Percentiles rank a stretch among this genome's conserved stretches.
phyloP scores from a whole-genome alignment of 2,797 vertebrate genomes.

The Epinephelus coioides region DNA sequence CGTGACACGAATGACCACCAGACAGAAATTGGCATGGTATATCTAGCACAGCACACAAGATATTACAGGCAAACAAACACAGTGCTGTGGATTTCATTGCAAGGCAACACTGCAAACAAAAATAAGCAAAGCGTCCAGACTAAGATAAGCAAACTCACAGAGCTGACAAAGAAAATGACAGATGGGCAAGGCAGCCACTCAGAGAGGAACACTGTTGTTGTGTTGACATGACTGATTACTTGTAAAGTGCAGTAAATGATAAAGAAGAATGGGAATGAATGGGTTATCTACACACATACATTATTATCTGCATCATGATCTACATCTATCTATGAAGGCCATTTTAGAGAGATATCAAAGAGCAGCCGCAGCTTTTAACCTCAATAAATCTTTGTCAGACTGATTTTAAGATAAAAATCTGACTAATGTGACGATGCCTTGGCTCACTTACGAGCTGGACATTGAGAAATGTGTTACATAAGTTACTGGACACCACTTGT shows the following conservation, averaged over 20 bases:
- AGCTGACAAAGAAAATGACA: slow-evolving; percentile 58
- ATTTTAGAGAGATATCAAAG: background rate
- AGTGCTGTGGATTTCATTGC: slow-evolving; percentile 19
- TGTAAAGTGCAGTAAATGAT: slow-evolving; percentile 8
- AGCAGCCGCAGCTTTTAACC: slow-evolving; percentile 8
- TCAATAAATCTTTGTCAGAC: background rate
- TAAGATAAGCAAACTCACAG: slow-evolving; percentile 50
- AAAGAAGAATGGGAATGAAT: slow-evolving; percentile 21
- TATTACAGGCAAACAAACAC: slow-evolving; percentile 46
- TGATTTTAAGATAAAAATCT: slow-evolving; percentile 17
- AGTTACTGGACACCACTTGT: slow-evolving; percentile 47
- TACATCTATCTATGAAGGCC: slow-evolving; percentile 15
- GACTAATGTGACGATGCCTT: background rate
- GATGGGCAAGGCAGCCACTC: slow-evolving; percentile 38
- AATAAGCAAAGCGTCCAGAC: slow-evolving; percentile 37
- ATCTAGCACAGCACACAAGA: slow-evolving; percentile 45
- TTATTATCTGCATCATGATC: background rate
- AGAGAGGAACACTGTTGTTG: slow-evolving; percentile 18
- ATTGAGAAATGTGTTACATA: slow-evolving; percentile 45
- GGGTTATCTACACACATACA: slow-evolving; percentile 16
- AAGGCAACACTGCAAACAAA: slow-evolving; percentile 24
- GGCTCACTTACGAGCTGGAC: slow-evolving; percentile 23
- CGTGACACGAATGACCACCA: slow-evolving; percentile 30
- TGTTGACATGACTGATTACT: slow-evolving; percentile 23
- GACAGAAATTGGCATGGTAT: slow-evolving; percentile 27